phyloP scores from a whole-genome alignment of 2,888 invertebrate species.

The Phyto melanocephala region DNA sequence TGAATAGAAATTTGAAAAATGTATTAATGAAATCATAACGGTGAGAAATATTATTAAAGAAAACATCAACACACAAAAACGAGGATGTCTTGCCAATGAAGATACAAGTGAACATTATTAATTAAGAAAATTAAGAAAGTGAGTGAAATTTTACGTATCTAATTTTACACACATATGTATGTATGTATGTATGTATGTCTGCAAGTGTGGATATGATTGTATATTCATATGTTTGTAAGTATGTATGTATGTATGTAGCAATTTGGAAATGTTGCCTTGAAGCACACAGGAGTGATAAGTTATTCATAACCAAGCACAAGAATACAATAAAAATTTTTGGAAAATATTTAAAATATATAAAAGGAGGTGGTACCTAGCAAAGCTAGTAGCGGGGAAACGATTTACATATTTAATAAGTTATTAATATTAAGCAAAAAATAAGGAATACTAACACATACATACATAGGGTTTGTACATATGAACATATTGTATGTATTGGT shows the following conservation, averaged over 20 bases:
- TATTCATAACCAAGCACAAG: conserved; percentile 4
- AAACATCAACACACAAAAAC: background rate
- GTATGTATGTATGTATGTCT: no score
- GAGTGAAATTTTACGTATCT: conserved; percentile 36
- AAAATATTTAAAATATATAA: background rate
- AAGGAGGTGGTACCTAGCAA: background rate
- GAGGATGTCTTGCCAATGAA: background rate
- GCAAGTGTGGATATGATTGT: conserved; percentile 33
- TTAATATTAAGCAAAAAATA: background rate
- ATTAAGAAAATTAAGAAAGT: conserved; percentile 10
- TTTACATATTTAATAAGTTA: background rate
- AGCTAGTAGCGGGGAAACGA: background rate
- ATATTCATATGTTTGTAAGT: background rate
- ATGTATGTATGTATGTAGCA: conserved; percentile 6
- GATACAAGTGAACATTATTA: conserved; percentile 23
- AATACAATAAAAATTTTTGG: background rate
- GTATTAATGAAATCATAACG: background rate
- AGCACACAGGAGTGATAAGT: conserved; percentile 45
- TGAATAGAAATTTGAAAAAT: background rate
- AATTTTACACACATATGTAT: background rate
- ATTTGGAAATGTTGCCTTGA: conserved; percentile 51
- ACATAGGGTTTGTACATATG: no score
- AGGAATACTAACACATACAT: no score
- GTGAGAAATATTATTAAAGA: background rate
- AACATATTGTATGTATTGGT: no score